Conservation (phyloP, 2,797 vertebrate species). For the Ctenopoma multispine region DNA sequence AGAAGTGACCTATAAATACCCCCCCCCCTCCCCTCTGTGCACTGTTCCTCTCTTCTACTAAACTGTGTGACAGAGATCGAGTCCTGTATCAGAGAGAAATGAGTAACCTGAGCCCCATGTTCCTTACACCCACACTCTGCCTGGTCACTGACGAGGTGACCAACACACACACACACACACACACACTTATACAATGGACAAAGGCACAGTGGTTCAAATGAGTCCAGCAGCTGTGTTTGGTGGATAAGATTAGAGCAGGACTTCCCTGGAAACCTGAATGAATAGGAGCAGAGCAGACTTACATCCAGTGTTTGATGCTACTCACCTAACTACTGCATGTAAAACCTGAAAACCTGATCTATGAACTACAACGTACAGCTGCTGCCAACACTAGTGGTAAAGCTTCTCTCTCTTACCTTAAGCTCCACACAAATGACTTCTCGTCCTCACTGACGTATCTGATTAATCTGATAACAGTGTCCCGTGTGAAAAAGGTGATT, state of each 20-base stretch:
- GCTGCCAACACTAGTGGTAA: neutral
- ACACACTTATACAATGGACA: constrained; percentile 71
- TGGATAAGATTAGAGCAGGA: constrained; percentile 68
- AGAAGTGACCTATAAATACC: constrained; percentile 88
- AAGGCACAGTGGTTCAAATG: constrained; percentile 76
- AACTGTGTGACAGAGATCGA: constrained; percentile 80
- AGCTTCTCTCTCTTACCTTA: constrained; percentile 1
- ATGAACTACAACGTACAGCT: constrained; percentile 16
- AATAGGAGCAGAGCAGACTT: constrained; percentile 53
- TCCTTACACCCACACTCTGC: constrained; percentile 62
- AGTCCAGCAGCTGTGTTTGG: constrained; percentile 75
- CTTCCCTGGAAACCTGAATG: constrained; percentile 67
- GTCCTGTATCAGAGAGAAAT: constrained; percentile 83
- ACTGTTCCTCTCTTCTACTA: constrained; percentile 66
- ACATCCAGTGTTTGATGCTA: constrained; percentile 55
- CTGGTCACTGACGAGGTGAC: constrained; percentile 47
- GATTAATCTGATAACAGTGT: constrained; percentile 44
- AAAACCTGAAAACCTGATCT: constrained; percentile 18
- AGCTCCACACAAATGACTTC: neutral
- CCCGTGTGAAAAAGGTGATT: neutral
- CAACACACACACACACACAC: constrained; percentile 52
- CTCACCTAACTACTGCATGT: too few species aligned
- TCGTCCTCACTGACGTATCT: neutral
- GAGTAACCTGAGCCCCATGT: constrained; percentile 80
- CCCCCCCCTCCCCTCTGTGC: constrained; percentile 61